phyloP scores from a whole-genome alignment of 2,113 vertebrate species.

The Notothenia coriiceps region DNA sequence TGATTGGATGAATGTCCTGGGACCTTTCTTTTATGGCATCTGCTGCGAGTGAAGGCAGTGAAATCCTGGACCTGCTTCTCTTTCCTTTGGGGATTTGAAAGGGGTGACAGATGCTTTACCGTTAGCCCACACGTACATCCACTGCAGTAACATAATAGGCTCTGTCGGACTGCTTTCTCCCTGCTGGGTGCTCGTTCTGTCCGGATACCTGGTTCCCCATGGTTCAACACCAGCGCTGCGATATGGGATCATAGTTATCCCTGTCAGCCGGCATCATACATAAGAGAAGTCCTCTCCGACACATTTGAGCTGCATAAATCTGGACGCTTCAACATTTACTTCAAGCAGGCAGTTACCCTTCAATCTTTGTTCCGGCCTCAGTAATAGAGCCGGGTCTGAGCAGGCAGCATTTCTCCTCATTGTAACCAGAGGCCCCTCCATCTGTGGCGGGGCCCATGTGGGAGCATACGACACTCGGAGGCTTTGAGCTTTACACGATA shows the following conservation, averaged over 20 bases:
- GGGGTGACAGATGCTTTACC: slow-evolving; percentile 66
- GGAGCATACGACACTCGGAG: slow-evolving; percentile 69
- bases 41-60: slow-evolving; percentile 73
- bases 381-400: slow-evolving; percentile 71
- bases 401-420: slow-evolving; percentile 76
- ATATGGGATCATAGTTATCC: slow-evolving; percentile 54
- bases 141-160: slow-evolving; percentile 59
- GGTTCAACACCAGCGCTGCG: slow-evolving; percentile 43
- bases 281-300: slow-evolving; percentile 52
- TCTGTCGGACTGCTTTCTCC: slow-evolving; percentile 51
- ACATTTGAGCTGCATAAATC: slow-evolving; percentile 68
- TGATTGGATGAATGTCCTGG: slow-evolving; percentile 87
- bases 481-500: slow-evolving; percentile 83
- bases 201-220: slow-evolving; percentile 29
- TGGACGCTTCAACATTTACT: slow-evolving; percentile 64
- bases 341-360: slow-evolving; percentile 50
- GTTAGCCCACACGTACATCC: slow-evolving; percentile 43
- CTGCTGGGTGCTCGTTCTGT: slow-evolving; percentile 31
- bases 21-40: slow-evolving; percentile 82
- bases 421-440: slow-evolving; percentile 78
- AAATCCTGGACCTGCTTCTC: slow-evolving; percentile 71
- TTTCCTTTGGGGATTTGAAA: slow-evolving; percentile 69
- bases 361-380: slow-evolving; percentile 70
- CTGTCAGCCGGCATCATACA: slow-evolving; percentile 63
- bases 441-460: slow-evolving; percentile 61